A percentile compares a stretch with the other conserved stretches of the same genome.
Evolutionary conservation across 2,797 vertebrate genomes (phyloP).

Genomic region (Melanitta fusca): DNA sequence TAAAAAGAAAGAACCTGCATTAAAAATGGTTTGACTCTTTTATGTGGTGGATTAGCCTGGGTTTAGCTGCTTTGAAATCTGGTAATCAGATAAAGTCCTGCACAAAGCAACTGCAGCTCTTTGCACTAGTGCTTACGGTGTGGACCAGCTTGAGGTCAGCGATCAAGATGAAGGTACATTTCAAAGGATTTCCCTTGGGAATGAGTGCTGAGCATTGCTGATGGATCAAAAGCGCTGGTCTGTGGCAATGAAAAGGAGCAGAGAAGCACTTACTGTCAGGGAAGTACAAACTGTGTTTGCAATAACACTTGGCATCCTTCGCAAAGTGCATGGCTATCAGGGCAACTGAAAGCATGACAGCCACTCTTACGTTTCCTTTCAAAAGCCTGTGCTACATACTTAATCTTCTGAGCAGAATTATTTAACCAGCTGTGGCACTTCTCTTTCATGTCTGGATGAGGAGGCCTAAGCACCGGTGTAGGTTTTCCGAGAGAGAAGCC

Average conservation of each 20-base stretch:
- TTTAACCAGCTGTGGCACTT: conserved; percentile 66
- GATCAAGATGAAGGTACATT: conserved; percentile 78
- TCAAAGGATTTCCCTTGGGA: conserved; percentile 78
- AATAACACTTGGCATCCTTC: conserved; percentile 49
- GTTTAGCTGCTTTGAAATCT: conserved; percentile 78
- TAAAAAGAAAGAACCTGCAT: conserved; percentile 50
- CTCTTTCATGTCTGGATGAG: conserved; percentile 57
- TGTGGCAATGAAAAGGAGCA: conserved; percentile 45
- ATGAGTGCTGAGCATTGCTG: conserved; percentile 52
- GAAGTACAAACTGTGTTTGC: conserved; percentile 50
- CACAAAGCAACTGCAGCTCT: conserved; percentile 67
- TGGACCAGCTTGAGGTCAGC: conserved; percentile 68
- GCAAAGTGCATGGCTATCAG: conserved; percentile 45
- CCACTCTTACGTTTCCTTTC: not conserved
- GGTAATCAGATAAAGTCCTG: conserved; percentile 76
- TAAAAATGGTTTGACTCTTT: conserved; percentile 67
- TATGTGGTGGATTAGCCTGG: conserved; percentile 66
- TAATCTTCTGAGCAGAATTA: conserved; percentile 59
- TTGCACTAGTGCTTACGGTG: conserved; percentile 34
- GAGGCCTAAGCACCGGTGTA: conserved; percentile 36
- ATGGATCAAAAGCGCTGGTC: conserved; percentile 68
- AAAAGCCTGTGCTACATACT: not conserved
- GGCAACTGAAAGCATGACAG: conserved; percentile 39
- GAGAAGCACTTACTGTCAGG: conserved; percentile 54
- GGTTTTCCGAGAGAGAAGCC: not conserved